Percentiles rank a stretch among this genome's conserved stretches.
Conservation (phyloP, 2,888 invertebrate genomes). For the Aleiodes leptofemur region DNA sequence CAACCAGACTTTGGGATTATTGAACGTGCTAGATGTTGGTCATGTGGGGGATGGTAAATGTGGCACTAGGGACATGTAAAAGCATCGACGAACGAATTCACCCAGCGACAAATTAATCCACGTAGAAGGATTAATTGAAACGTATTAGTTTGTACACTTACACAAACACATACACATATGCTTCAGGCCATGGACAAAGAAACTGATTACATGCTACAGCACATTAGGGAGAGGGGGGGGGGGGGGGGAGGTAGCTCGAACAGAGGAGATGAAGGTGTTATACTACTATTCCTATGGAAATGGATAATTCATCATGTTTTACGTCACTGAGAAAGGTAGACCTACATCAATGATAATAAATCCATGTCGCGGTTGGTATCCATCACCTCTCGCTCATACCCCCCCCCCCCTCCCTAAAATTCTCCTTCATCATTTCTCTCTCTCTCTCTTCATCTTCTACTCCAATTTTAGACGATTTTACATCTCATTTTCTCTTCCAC, state of each 20-base stretch:
- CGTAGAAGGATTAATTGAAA: slow-evolving; percentile 67
- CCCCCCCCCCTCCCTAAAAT: background rate
- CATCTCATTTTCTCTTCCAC: too few species aligned
- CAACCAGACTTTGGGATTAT: background rate
- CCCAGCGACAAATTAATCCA: slow-evolving; percentile 67
- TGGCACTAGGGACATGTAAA: slow-evolving; percentile 13
- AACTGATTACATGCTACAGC: slow-evolving; percentile 50
- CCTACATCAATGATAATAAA: slow-evolving; percentile 70
- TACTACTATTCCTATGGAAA: background rate
- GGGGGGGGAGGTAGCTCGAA: slow-evolving; percentile 53
- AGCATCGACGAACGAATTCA: slow-evolving; percentile 29
- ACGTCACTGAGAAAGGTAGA: slow-evolving; percentile 53
- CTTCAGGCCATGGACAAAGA: slow-evolving; percentile 23
- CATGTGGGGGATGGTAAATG: background rate
- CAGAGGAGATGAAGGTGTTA: slow-evolving; percentile 16
- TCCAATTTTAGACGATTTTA: too few species aligned
- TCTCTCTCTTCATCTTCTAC: background rate
- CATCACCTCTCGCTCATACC: slow-evolving; percentile 26
- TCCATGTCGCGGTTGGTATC: slow-evolving; percentile 61
- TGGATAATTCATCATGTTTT: slow-evolving; percentile 70
- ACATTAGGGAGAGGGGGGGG: slow-evolving; percentile 48
- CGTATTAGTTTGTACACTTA: slow-evolving; percentile 56
- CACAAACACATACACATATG: slow-evolving; percentile 46
- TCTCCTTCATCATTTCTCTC: background rate
- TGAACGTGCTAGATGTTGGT: background rate